Base-by-base conservation (phyloP, 2,888 invertebrate species). In the Chydorus sphaericus region DNA sequence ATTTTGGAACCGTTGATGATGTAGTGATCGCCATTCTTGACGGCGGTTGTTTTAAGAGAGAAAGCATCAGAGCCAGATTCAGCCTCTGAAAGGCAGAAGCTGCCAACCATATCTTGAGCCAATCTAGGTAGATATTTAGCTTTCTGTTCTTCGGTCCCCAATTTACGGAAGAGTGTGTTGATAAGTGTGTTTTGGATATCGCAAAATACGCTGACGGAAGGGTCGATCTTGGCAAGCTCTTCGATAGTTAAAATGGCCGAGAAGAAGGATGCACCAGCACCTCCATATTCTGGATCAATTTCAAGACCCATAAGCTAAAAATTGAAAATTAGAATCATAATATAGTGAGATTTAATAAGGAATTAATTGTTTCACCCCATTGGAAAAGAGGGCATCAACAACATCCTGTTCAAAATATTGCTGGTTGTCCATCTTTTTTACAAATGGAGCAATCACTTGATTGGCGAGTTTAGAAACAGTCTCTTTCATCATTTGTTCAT, bases 141-240 rank as follows among this genome's bases (percentile, higher is more conserved):
- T 68, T 93, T 93, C 70, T 96, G 96, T 65, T 88, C 89, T 60
- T 84, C 77, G 5, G 80, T 87, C 3, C 86, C 93, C 29, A 87
- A 76, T 69, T 87, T 86, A 65, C 80, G 78, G 61, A 96, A 77
- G 30, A 94, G 75, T 0, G 85, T 84, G 68, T 87, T 89, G 38
- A 93, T 85, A 31, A 97, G 75, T 0, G 96, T 96, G 68, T 96
- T 97, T 69, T 97, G 97, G 60, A 97, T 85, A 67, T 96, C 96
- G 5, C 91, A 87, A 54, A 86, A 75, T 0, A 90, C 86, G 16
- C 83, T 85, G 0, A 96, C 85, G 0, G 92, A 77, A 0, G 93
- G 85, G 70, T 96, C 94, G 6, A 93, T 85, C 70, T 91, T 86
- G 1, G 94, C 85, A 37, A 97, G 68, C 69, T 97, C 94, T 69